Evolutionary conservation across 2,888 invertebrate species (phyloP), one percentile per base, ranked within the genome.

Genomic region (Hirtodrosophila confusa): DNA sequence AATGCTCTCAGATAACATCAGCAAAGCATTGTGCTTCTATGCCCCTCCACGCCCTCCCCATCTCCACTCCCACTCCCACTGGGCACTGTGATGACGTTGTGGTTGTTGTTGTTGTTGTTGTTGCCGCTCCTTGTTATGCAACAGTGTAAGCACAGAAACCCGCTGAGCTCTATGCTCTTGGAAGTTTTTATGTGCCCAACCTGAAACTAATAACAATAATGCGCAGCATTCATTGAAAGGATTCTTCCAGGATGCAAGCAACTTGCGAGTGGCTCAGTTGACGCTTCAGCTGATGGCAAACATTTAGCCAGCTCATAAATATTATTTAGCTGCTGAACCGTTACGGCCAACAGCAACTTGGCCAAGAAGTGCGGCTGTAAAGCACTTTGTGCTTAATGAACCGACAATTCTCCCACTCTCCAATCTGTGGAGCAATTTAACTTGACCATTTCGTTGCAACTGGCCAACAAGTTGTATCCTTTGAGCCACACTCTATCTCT

Each of bases 131-230:
- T 63, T 66, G 68, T 62, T 77, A 69, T 78, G 79, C 77, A 86
- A 80, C 80, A 86, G 65, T 85, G 85, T 80, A 63, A 63, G 55
- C 61, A 43, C 24, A 45, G 49, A 24, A 61, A 47, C 61, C 47
- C 37, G 49, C 60, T 58, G 54, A 66, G 49, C 62, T 56, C 44
- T 55, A 39, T 36, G 44, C 53, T 58, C 61, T 41, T 64, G 55
- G 55, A 80, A 80, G 78, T 83, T 79, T 80, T 80, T 85, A 80
- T 80, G 86, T 49, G 79, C 48, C 49, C 73, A 61, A 80, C 84
- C 85, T 66, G 80, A 60, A 80, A 80, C 85, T 82, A 86, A 82
- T 82, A 82, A 82, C 82, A 84, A 83, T 82, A 82, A 83, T 86
- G 80, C 73, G 73, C 69, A 75, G 68, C 58, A 84, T 62, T 83